These are phyloP conservation scores for Physocephala rufipes DNA, from an alignment of 2,888 invertebrate species.

Conservation along the genomic window DNA sequence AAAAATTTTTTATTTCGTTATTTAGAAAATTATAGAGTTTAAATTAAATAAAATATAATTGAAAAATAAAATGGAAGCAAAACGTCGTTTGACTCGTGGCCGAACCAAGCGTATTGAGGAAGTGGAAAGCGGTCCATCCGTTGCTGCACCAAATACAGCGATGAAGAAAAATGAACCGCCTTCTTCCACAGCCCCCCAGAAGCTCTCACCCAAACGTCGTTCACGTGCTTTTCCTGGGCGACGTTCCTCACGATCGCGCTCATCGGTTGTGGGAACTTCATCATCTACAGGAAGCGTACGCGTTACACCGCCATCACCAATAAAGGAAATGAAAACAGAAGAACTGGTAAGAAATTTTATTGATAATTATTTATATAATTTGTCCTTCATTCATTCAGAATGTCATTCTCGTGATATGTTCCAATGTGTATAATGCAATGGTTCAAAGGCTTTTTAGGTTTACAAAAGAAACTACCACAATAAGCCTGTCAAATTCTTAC, in stretches of 20 bases:
- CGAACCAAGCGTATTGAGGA: slow-evolving; percentile 44
- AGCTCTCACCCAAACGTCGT: slow-evolving; percentile 50
- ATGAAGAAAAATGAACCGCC: slow-evolving; percentile 30
- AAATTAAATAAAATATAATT: background rate
- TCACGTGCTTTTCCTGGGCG: slow-evolving; percentile 61
- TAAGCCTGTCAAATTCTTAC: no score
- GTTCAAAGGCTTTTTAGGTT: no score
- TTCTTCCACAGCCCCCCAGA: slow-evolving; percentile 48
- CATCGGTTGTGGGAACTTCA: slow-evolving; percentile 58
- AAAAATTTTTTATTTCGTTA: background rate
- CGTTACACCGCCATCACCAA: slow-evolving; percentile 51
- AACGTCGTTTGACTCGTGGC: slow-evolving; percentile 48
- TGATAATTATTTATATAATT: no score
- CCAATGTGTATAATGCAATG: no score
- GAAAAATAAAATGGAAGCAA: slow-evolving; percentile 45
- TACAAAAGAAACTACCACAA: no score
- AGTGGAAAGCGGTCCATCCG: slow-evolving; percentile 24
- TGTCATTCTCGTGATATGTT: no score
- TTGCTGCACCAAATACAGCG: slow-evolving; percentile 10
- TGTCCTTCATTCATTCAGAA: no score
- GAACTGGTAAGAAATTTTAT: slow-evolving; percentile 46
- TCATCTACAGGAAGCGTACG: slow-evolving; percentile 46
- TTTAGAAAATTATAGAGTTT: background rate
- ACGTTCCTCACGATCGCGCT: slow-evolving; percentile 68
- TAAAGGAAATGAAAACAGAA: slow-evolving; percentile 53